phyloP scores from a whole-genome alignment of 2,888 invertebrate species.

The Meteorus colon region DNA sequence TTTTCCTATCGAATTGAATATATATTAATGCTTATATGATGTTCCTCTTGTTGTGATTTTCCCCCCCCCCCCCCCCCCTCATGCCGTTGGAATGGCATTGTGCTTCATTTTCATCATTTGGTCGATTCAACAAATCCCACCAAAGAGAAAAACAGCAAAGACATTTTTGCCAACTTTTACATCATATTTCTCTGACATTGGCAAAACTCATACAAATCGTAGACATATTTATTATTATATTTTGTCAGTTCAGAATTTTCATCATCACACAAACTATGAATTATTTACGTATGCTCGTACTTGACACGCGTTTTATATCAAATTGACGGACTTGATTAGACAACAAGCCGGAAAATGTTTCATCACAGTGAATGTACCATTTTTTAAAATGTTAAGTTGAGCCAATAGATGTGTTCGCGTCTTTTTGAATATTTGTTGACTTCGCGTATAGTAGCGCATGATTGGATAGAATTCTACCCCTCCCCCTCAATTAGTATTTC shows the following conservation, averaged over 20 bases:
- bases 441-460: background rate
- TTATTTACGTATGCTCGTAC: background rate
- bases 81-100: background rate
- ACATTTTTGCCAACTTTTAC: background rate
- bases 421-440: background rate
- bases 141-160: background rate
- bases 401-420: constrained; percentile 29
- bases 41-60: too few species aligned
- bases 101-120: background rate
- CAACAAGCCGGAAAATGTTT: constrained; percentile 55
- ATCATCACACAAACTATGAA: background rate
- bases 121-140: background rate
- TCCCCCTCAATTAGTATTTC: too few species aligned
- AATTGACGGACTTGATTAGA: background rate
- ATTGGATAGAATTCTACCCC: background rate
- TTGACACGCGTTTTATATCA: background rate
- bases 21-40: too few species aligned
- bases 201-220: too few species aligned
- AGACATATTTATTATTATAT: too few species aligned
- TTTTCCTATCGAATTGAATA: background rate
- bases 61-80: too few species aligned
- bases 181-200: background rate
- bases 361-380: constrained; percentile 69
- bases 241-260: too few species aligned
- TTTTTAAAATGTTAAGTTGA: constrained; percentile 17